Conservation (phyloP, 2,888 invertebrate species). For the Morpho achilles region DNA sequence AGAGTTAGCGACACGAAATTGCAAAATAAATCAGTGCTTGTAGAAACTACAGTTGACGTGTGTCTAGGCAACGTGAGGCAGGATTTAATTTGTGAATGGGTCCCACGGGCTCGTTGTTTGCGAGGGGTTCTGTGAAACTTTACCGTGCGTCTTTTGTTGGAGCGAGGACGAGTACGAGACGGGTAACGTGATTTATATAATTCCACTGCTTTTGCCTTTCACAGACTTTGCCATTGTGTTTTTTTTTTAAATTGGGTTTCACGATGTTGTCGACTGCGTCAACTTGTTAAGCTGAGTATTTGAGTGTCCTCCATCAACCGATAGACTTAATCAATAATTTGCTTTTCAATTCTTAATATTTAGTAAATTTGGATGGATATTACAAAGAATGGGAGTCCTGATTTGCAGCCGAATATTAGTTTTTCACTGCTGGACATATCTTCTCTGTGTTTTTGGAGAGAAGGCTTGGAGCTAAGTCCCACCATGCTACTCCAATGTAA, state of each 20-base stretch:
- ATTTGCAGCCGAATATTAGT: no score
- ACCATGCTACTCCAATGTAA: no score
- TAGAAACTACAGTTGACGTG: conserved; percentile 13
- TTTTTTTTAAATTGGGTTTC: neutral
- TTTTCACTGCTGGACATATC: no score
- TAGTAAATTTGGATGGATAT: no score
- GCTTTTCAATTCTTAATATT: neutral
- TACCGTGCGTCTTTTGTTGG: conserved; percentile 23
- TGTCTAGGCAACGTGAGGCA: conserved; percentile 17
- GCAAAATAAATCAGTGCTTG: conserved; percentile 3
- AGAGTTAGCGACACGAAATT: neutral
- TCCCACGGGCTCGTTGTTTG: conserved; percentile 56
- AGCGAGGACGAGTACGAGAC: conserved; percentile 14
- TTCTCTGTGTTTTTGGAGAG: no score
- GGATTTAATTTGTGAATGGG: conserved; percentile 29
- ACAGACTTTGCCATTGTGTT: neutral
- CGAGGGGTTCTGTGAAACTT: conserved; percentile 29
- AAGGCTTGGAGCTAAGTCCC: no score
- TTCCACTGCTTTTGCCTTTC: conserved; percentile 18
- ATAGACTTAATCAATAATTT: neutral
- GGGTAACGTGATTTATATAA: conserved; percentile 21
- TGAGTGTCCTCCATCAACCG: neutral
- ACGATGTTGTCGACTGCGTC: neutral
- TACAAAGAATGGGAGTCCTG: no score
- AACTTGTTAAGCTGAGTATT: no score